Evolutionary conservation across 2,888 invertebrate genomes (phyloP), one percentile per base, ranked within the genome.

Genomic region (Protonemura montana): DNA sequence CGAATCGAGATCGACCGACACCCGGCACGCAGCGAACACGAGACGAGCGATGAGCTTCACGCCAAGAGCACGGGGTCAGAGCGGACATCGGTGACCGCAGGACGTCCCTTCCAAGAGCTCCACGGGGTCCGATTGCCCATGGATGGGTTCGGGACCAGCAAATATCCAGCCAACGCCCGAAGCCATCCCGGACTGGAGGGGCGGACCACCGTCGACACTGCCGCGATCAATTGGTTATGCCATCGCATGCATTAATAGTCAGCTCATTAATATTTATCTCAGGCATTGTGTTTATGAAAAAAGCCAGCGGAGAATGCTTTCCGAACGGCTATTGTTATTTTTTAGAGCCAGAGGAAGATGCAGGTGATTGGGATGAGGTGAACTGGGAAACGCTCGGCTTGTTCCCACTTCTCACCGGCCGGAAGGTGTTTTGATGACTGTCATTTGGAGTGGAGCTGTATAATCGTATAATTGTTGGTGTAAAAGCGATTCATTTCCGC

Each of bases 181-280:
- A 26, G 59, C 25, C 78, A 78, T 26, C 28, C 28, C 78, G 76
- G 26, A 76, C 76, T 10, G 5, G 59, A 78, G n/a, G 78, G 78
- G 78, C 78, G 78, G 78, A 78, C 27, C 78, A 7, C 41, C 59
- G 59, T 59, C 59, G 59, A 59, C 59, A 59, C 59, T 59, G 59
- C 59, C 21, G 59, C 3, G 59, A 59, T 59, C 59, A 59, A 59
- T 59, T 59, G 16, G 59, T 59, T 59, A 59, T 59, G 26, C 78
- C 78, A 27, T 28, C 26, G 78, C 78, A 25, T 26, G 27, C 78
- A 78, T 78, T 78, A 78, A 27, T n/a, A 28, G 16, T 3, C 81
- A 81, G n/a, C 81, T 81, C 81, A 81, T 81, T 28, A 81, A 81
- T 81, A 81, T 81, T 81, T 29, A 81, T 29, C 81, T 81, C 29